Evolutionary conservation across 2,113 vertebrate genomes (phyloP).

Genomic region (Origma solitaria): DNA sequence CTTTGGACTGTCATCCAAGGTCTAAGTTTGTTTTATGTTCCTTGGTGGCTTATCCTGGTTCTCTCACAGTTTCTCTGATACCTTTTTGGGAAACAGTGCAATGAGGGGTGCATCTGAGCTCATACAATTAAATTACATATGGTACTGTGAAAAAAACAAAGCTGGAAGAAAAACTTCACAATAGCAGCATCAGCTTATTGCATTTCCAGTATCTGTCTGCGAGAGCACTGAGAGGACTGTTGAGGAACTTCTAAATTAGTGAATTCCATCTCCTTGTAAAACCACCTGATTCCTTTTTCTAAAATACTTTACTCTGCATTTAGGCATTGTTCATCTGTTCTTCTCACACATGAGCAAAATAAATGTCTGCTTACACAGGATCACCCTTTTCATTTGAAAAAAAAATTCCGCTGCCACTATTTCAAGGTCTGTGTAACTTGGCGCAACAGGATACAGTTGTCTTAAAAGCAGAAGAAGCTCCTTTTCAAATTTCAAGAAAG

Average conservation of each 20-base stretch:
- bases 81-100: neutral
- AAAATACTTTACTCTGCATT: neutral
- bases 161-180: neutral
- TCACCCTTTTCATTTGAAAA: neutral
- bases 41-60: neutral
- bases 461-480: neutral
- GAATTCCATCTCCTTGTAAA: neutral
- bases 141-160: neutral
- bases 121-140: rapidly evolving
- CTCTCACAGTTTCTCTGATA: neutral
- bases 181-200: neutral
- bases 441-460: neutral
- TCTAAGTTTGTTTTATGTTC: neutral
- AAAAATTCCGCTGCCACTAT: neutral
- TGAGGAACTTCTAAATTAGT: neutral
- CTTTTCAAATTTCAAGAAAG: neutral
- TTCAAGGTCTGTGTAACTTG: neutral
- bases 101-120: neutral
- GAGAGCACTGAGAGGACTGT: neutral
- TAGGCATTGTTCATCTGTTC: neutral
- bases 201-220: neutral
- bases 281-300: neutral
- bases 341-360: neutral
- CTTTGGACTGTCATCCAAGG: neutral
- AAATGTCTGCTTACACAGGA: neutral